Base-by-base conservation (phyloP, 2,797 vertebrate genomes). In the Microcaecilia unicolor region DNA sequence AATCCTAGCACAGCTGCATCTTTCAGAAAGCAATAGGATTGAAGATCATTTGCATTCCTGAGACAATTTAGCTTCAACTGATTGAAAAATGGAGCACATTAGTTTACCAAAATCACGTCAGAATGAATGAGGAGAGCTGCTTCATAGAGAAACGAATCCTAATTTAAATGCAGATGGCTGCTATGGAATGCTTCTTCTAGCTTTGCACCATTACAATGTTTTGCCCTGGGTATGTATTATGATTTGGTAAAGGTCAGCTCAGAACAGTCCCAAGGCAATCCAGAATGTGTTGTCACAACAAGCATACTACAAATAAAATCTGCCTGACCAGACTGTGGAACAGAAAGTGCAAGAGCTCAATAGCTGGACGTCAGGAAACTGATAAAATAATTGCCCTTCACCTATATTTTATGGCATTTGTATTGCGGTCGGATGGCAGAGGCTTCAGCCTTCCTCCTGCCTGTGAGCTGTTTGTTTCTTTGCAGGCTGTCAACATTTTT, bases 31-130 rank as follows among this genome's bases (percentile, higher is more conserved):
- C 69, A 63, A 76, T 67, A 76, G 58, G 55, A 67, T 77, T 76
- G 68, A 46, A 52, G 58, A 52, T 72, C 55, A 74, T 76, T 72
- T 74, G 74, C 76, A 72, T 76, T 70, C 75, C 76, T 62, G n/a
- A 67, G 65, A 61, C 50, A 52, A 61, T 69, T 68, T 72, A 71
- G 65, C 63, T 66, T 70, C 68, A 72, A 69, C 72, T 72, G 64
- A 64, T 44, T 45, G 59, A 57, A 63, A 62, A 49, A 69, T 60
- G 46, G 49, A 59, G 55, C 66, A 55, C 70, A 72, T 58, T 68
- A 70, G 60, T 22, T 54, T 61, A 48, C 18, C 51, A 51, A 56
- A 35, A 55, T 17, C 26, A 57, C 59, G 41, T 34, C 6, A 37
- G 41, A 51, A 44, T 27, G 33, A 44, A 53, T 1, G 24, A 19